Evolutionary conservation across 2,797 vertebrate genomes (phyloP), one percentile per base, ranked within the genome.

Genomic region (Microctenopoma steveboyesi): DNA sequence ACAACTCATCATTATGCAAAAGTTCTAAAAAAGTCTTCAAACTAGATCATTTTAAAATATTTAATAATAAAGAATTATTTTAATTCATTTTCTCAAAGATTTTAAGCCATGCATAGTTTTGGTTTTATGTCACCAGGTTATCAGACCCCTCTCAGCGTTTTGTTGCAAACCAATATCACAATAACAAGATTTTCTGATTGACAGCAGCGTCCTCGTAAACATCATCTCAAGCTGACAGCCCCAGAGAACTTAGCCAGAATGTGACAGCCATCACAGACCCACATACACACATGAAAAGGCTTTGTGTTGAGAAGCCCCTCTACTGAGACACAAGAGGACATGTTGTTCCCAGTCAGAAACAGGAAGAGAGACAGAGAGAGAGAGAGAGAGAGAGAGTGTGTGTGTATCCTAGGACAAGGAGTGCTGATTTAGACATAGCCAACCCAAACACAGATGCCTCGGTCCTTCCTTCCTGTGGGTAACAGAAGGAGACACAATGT

Each of bases 361-460:
- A 48, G 74, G 25, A 33, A 56, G 57, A 64, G 28, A 40, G 54
- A 64, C 46, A 65, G 73, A 57, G 62, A 61, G 48, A 30, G 60
- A 14, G 45, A 50, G 67, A 42, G 46, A 30, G 65, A 61, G 48
- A 30, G 60, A 14, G 45, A 50, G 67, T 39, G 46, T 27, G 65
- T 18, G 73, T 57, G 33, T 69, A 86, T 78, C 55, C 84, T 76
- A 91, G 81, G 75, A 87, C 77, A 76, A 90, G 89, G 89, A 93
- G 85, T 93, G 90, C 92, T 92, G 92, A 94, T 94, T 93, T 92
- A 93, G 91, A 92, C 88, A 89, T 92, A 92, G 90, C 88, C 87
- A 89, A 89, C 84, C 82, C 88, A 90, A 92, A 93, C 92, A 92
- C 92, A 93, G 91, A 93, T 93, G 91, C 91, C 89, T 82, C 51